Evolutionary conservation across 2,888 invertebrate species (phyloP).

Genomic region (Thereva nobilitata): DNA sequence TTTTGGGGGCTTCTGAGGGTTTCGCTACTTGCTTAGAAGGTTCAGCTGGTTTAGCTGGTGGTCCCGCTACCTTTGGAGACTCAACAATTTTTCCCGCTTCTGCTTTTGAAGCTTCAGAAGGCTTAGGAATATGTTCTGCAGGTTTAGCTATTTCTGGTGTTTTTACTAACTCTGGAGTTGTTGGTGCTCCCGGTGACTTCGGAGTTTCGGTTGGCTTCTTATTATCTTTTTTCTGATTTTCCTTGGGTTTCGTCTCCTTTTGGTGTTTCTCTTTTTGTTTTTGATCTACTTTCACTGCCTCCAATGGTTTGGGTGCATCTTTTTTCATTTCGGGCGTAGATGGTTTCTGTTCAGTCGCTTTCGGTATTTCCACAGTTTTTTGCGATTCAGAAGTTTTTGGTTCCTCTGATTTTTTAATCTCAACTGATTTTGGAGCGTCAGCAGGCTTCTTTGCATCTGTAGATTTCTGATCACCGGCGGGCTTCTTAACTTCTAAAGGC

Average conservation of each 20-base stretch:
- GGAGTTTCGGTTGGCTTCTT: conserved; percentile 3
- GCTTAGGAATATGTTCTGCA: conserved; percentile 78
- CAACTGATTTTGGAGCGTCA: conserved; percentile 75
- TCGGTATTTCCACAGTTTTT: conserved; percentile 90
- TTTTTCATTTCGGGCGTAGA: conserved; percentile 65
- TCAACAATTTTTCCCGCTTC: conserved; percentile 32
- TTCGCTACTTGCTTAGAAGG: conserved; percentile 66
- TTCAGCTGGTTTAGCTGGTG: background rate
- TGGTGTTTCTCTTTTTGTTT: background rate
- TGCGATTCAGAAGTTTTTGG: conserved; percentile 84
- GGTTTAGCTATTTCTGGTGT: conserved; percentile 89
- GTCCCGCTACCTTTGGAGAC: conserved; percentile 47
- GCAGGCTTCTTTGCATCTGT: conserved; percentile 65
- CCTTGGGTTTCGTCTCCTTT: conserved; percentile 27
- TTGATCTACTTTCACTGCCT: background rate
- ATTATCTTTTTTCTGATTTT: background rate
- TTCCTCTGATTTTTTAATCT: conserved; percentile 58
- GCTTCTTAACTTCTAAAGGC: conserved; percentile 91
- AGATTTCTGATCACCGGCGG: conserved; percentile 71
- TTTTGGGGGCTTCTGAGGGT: conserved; percentile 64
- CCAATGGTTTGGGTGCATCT: conserved; percentile 62
- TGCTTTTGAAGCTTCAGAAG: conserved; percentile 74
- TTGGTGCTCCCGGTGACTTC: conserved; percentile 82
- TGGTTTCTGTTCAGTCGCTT: conserved; percentile 71
- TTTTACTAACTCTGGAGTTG: conserved; percentile 58